Base-by-base conservation (phyloP, 2,113 vertebrate genomes). In the Cinclus cinclus region DNA sequence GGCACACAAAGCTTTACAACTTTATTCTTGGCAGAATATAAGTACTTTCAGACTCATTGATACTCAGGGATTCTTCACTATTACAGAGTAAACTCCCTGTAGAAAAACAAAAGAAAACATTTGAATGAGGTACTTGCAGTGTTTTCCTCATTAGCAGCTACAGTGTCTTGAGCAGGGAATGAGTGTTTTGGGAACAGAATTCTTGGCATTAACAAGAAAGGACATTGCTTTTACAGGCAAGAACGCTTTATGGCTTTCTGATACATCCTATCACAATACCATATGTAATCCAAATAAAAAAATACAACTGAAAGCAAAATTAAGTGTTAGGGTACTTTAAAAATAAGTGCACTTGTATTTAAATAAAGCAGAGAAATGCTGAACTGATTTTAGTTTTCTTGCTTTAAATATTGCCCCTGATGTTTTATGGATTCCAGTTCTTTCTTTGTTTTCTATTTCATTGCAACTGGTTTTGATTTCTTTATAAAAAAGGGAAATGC, bases 41-140 rank as follows among this genome's bases (percentile, higher is more conserved):
- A 96, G 76, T 85, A 96, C 87, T 97, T 96, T 89, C 95, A 97
- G 96, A 97, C 90, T 97, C 97, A 94, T 90, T 94, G 96, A 98
- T 96, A 97, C 92, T 95, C 64, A 87, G 94, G 94, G 95, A 97
- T 94, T 96, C 94, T 97, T 94, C 89, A 78, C 93, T 96, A 74
- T 78, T 95, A 97, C 81, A 82, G 92, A 94, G 90, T 83, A 91
- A 97, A 97, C 87, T 97, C 95, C 90, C 95, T 87, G 46, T 52
- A 97, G 96, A 94, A 96, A 98, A 97, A 98, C 93, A 97, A 97
- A 97, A 94, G 93, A 92, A 96, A 98, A 96, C 94, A 96, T 94
- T 96, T 93, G 95, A 94, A 87, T 75, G 92, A 97, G 97, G 93
- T 88, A 89, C 92, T 97, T 90, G 94, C 84, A 28, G 89, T 95